A percentile compares a stretch with the other conserved stretches of the same genome.
phyloP scores from a whole-genome alignment of 1,140 invertebrate genomes.

The Sarcophaga bullata region DNA sequence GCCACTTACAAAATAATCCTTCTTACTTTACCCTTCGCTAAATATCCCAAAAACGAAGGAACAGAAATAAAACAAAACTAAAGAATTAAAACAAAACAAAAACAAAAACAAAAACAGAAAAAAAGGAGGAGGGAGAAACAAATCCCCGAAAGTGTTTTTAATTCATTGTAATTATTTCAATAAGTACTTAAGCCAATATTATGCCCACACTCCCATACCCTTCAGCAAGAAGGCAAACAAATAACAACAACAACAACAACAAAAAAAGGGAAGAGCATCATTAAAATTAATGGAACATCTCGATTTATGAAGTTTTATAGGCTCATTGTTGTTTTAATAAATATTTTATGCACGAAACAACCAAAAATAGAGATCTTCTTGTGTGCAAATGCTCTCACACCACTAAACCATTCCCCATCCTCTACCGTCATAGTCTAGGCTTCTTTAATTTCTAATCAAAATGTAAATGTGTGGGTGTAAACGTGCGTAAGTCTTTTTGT shows the following conservation, averaged over 20 bases:
- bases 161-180: constrained; percentile 6
- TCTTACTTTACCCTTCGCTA: no score
- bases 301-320: neutral
- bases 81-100: no score
- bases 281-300: constrained; percentile 1
- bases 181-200: neutral
- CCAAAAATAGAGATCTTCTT: neutral
- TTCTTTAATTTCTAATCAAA: neutral
- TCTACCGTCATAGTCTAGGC: no score
- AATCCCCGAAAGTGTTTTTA: neutral
- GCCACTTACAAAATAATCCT: no score
- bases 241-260: no score
- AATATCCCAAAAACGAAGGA: no score
- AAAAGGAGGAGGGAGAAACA: no score
- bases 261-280: neutral
- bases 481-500: neutral
- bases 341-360: constrained; percentile 1
- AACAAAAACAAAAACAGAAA: no score
- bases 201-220: neutral
- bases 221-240: no score
- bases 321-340: neutral
- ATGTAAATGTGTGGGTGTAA: neutral
- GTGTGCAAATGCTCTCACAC: no score
- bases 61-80: no score
- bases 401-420: no score